Conservation (phyloP, 2,113 vertebrate genomes). For the Symphodus melops region DNA sequence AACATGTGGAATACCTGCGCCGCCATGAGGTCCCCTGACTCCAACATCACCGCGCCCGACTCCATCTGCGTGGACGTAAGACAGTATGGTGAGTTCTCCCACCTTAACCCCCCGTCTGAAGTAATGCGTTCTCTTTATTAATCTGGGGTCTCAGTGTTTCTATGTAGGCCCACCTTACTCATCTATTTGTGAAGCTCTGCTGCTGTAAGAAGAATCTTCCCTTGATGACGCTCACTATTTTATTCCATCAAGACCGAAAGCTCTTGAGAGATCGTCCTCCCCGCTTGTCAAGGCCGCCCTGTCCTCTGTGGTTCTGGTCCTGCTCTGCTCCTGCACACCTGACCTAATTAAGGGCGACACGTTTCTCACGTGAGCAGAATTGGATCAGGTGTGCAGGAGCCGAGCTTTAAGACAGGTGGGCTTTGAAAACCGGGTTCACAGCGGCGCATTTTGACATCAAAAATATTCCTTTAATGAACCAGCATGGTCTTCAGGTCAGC, state of each 20-base stretch:
- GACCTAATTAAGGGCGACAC: constrained; percentile 18
- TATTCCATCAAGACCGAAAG: background rate
- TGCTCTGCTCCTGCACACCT: constrained; percentile 18
- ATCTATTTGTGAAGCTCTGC: background rate
- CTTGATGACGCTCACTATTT: no score
- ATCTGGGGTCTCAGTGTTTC: no score
- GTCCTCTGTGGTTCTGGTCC: constrained; percentile 5
- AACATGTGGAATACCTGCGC: constrained; percentile 97
- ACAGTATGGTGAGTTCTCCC: constrained; percentile 89
- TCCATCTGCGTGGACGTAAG: constrained; percentile 98
- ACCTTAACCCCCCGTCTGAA: background rate
- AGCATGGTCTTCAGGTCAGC: no score
- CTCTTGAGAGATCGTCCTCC: no score
- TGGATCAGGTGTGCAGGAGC: constrained; percentile 31
- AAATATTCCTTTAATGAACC: background rate
- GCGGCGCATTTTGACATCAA: background rate
- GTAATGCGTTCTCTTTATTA: no score
- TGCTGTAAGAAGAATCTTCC: background rate
- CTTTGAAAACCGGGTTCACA: background rate
- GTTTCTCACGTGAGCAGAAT: background rate
- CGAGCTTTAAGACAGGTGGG: background rate
- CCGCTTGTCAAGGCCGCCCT: background rate
- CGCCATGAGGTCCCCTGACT: constrained; percentile 90
- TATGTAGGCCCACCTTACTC: no score
- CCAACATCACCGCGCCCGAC: constrained; percentile 91